phyloP scores from a whole-genome alignment of 2,888 invertebrate genomes.

The Acrobasis consociella region DNA sequence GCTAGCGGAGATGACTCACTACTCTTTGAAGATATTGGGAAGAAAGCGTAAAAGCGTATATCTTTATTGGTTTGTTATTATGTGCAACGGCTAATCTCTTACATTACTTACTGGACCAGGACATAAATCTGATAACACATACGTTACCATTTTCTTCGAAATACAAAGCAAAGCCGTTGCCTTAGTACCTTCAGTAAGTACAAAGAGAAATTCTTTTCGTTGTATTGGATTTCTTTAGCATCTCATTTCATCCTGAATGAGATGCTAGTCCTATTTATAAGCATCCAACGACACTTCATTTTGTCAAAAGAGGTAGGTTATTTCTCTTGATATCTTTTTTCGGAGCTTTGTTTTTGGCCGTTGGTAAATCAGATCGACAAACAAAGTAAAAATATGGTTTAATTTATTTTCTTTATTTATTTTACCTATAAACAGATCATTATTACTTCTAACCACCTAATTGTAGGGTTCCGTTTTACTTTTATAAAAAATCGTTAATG shows the following conservation, averaged over 20 bases:
- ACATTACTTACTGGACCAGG: neutral
- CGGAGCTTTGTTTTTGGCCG: neutral
- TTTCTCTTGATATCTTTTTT: neutral
- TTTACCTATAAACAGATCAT: too few relatives aligned
- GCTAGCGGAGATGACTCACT: constrained; percentile 13
- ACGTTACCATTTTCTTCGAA: constrained; percentile 1
- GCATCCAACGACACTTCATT: neutral
- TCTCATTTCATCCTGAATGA: neutral
- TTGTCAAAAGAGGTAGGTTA: neutral
- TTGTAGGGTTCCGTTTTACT: too few relatives aligned
- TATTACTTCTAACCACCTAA: too few relatives aligned
- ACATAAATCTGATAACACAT: neutral
- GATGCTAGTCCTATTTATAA: neutral
- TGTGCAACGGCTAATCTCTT: neutral
- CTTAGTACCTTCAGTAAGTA: neutral
- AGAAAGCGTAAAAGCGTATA: constrained; percentile 2
- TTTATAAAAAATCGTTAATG: too few relatives aligned
- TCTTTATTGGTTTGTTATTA: constrained; percentile 21
- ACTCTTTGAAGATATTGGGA: constrained; percentile 17
- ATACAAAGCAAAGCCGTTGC: neutral
- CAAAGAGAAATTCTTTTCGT: neutral
- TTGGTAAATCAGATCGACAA: neutral
- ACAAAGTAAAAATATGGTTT: neutral
- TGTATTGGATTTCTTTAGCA: neutral
- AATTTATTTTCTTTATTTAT: too few relatives aligned